Evolutionary conservation across 2,888 invertebrate genomes (phyloP).

Genomic region (Drosophila meridionalis): DNA sequence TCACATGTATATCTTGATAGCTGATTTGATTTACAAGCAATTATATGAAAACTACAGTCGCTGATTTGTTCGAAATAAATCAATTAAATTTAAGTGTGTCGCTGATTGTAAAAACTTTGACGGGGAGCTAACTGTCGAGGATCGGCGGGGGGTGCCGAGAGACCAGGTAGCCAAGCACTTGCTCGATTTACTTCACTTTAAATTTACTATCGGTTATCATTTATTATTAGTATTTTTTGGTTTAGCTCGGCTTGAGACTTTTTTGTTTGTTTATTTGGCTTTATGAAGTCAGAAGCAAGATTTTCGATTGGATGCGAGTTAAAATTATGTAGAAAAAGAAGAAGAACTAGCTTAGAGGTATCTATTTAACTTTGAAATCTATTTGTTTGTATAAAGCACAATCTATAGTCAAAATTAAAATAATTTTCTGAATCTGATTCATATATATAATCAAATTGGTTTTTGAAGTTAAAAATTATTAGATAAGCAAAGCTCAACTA

Average conservation of each 20-base stretch:
- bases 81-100: constrained; percentile 78
- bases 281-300: not conserved
- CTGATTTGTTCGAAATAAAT: constrained; percentile 79
- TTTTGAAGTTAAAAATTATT: not conserved
- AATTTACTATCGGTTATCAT: constrained; percentile 8
- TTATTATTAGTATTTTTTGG: constrained; percentile 1
- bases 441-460: too few relatives aligned
- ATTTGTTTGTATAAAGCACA: not conserved
- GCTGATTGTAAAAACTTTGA: constrained; percentile 59
- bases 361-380: too few relatives aligned
- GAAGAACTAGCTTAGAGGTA: not conserved
- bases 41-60: constrained; percentile 76
- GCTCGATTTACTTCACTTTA: not conserved
- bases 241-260: not conserved
- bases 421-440: too few relatives aligned
- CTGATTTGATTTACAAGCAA: constrained; percentile 74
- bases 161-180: not conserved
- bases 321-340: not conserved
- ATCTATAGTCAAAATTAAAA: too few relatives aligned
- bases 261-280: not conserved
- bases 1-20: not conserved
- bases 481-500: too few relatives aligned
- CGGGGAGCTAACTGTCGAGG: not conserved
- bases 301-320: not conserved
- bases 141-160: not conserved